Base-by-base conservation (phyloP, 2,113 vertebrate species). In the Bufo gargarizans region DNA sequence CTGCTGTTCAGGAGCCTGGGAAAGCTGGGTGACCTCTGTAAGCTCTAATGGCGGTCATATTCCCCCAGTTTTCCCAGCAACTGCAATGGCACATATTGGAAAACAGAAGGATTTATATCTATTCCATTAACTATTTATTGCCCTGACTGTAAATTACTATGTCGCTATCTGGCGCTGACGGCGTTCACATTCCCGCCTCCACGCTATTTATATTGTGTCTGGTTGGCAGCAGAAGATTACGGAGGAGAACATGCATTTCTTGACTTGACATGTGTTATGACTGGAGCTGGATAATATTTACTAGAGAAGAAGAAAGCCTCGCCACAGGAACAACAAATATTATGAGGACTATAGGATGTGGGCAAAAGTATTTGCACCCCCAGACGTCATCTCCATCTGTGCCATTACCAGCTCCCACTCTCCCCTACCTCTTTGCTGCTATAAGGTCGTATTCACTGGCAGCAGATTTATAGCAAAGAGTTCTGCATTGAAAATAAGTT, bases 121-220 rank as follows among this genome's bases (percentile, higher is more conserved):
- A 71, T 20, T 22, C 20, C 3, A 22, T 71, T 71, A 71, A 71
- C 4, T 43, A 71, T 71, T 71, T 43, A 43, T 71, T 71, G 22
- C 22, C 69, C 69, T 9, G 3, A 10, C 63, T 2, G 8, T 7
- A 10, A 9, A 9, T 22, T n/a, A 3, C 6, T n/a, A 22, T 20
- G 20, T 7, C 67, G n/a, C 67, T 69, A 33, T 59, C 6, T 79
- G 77, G 20, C 13, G 78, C 56, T 22, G 78, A 47, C 55, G 8
- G 6, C 13, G 33, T 43, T 81, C 50, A 17, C 14, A 13, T 16
- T 61, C 79, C 47, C 43, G 6, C 53, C 67, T 10, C 8, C 19
- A 0, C 71, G 6, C 1, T 72, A 16, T 72, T 84, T 22, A 74
- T 84, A 58, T 84, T 84, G 82, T 84, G 82, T 84, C 82, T 84